Evolutionary conservation across 2,113 vertebrate species (phyloP).

Genomic region (Cryptotis parvus): DNA sequence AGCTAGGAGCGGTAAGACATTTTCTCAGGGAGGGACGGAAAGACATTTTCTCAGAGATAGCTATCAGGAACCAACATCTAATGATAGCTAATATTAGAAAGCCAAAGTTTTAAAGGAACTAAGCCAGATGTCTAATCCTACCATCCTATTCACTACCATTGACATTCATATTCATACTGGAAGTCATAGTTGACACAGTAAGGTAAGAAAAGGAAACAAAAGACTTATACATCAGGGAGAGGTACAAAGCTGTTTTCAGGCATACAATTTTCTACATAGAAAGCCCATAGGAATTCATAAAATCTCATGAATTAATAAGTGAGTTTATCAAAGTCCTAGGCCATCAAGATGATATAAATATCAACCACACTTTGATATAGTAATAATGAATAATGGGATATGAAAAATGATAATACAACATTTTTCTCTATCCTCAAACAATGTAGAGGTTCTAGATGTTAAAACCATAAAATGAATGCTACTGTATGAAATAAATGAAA

Average conservation of each 20-base stretch:
- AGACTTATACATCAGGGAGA: background rate
- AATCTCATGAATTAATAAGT: background rate
- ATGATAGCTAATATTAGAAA: background rate
- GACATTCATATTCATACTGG: background rate
- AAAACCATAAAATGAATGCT: too few species aligned
- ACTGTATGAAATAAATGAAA: too few species aligned
- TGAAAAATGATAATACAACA: background rate
- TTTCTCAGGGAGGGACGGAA: background rate
- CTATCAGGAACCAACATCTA: background rate
- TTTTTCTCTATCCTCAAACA: too few species aligned
- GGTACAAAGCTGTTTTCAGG: background rate
- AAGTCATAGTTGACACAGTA: background rate
- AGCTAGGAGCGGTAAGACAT: background rate
- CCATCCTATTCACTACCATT: background rate
- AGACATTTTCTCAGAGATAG: background rate
- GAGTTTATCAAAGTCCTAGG: background rate
- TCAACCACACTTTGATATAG: background rate
- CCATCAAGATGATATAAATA: background rate
- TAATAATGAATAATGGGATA: too few species aligned
- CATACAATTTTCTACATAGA: background rate
- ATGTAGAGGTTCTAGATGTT: too few species aligned
- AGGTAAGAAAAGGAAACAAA: too few species aligned
- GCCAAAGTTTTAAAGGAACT: background rate
- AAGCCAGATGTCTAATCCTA: background rate
- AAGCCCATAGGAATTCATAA: background rate